Conservation (phyloP, 2,888 invertebrate genomes). For the Euspilapteryx auroguttella region DNA sequence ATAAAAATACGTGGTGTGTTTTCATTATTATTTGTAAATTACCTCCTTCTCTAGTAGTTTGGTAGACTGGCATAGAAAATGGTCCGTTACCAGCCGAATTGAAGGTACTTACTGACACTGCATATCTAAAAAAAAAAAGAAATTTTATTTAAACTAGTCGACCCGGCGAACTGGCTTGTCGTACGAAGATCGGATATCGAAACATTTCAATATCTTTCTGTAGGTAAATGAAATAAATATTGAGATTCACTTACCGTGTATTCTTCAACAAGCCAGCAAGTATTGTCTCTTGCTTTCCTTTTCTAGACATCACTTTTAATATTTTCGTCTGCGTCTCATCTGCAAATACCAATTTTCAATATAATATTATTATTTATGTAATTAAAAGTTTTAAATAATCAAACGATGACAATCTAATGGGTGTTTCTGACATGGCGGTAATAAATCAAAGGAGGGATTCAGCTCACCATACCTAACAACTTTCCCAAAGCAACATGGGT, state of each 20-base stretch:
- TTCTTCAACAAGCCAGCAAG: slow-evolving; percentile 58
- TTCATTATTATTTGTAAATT: slow-evolving; percentile 13
- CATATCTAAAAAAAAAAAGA: slow-evolving; percentile 59
- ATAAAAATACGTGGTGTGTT: no score
- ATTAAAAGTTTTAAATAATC: no score
- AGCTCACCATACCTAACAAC: no score
- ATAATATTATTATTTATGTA: no score
- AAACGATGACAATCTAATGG: no score
- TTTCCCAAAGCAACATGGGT: no score
- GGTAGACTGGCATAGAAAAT: slow-evolving; percentile 74
- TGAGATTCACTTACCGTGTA: slow-evolving; percentile 45
- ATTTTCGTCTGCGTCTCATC: slow-evolving; percentile 43
- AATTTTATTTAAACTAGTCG: no score
- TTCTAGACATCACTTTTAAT: slow-evolving; percentile 34
- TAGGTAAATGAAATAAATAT: no score
- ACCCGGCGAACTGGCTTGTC: background rate
- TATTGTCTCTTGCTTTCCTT: slow-evolving; percentile 40
- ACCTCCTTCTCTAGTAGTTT: slow-evolving; percentile 87
- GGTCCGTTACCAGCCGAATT: slow-evolving; percentile 86
- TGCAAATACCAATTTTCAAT: slow-evolving; percentile 7
- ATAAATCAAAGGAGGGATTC: no score
- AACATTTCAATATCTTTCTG: no score
- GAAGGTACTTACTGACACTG: slow-evolving; percentile 80
- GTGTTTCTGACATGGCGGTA: no score
- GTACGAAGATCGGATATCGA: no score